Conservation (phyloP, 2,888 invertebrate species). For the Scrobipalpa costella region DNA sequence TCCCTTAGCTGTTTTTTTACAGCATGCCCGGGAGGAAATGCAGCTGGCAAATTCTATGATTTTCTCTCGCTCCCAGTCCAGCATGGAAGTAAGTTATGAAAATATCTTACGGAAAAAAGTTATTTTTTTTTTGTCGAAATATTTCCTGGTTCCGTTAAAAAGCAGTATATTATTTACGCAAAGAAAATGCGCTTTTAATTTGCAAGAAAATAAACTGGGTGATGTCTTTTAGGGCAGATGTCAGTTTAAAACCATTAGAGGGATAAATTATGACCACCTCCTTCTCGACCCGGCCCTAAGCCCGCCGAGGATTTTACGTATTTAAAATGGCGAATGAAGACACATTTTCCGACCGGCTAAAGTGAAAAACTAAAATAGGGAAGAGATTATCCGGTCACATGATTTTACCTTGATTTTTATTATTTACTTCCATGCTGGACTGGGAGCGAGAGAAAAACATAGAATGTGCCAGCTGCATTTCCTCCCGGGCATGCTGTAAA, state of each 20-base stretch:
- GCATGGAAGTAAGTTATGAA: too few species aligned
- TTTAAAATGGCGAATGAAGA: conserved; percentile 74
- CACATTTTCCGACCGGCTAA: conserved; percentile 49
- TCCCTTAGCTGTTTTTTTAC: too few species aligned
- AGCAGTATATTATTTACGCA: background rate
- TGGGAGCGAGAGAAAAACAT: too few species aligned
- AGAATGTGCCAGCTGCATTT: too few species aligned
- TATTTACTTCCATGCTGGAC: too few species aligned
- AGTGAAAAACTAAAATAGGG: background rate
- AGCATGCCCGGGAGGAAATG: too few species aligned
- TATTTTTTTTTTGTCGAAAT: background rate
- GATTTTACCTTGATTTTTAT: background rate
- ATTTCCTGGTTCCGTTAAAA: background rate
- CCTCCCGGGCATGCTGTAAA: too few species aligned
- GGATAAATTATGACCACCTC: conserved; percentile 63
- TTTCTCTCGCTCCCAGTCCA: too few species aligned
- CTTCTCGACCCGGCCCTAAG: conserved; percentile 49
- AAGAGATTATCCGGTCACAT: background rate
- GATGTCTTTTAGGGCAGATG: conserved; percentile 65
- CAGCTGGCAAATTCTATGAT: too few species aligned
- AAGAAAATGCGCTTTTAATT: conserved; percentile 45
- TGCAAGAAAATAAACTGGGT: conserved; percentile 45
- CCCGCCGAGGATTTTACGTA: conserved; percentile 74
- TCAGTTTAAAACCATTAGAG: conserved; percentile 74
- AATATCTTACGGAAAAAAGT: too few species aligned